Evolutionary conservation across 2,113 vertebrate species (phyloP).

Genomic region (Hipposideros armiger): DNA sequence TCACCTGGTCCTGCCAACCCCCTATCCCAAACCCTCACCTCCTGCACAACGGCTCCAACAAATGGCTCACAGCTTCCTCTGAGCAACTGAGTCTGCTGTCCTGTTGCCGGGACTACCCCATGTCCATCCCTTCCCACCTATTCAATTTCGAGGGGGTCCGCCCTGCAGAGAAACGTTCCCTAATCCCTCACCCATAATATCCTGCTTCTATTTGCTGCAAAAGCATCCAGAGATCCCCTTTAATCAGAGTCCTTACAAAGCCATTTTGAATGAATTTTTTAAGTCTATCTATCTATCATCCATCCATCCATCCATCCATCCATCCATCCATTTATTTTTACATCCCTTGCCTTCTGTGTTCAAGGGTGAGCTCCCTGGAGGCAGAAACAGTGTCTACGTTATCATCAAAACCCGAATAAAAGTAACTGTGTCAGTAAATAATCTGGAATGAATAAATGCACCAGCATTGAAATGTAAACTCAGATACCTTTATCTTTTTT

Average conservation of each 20-base stretch:
- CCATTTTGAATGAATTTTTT: background rate
- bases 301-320: background rate
- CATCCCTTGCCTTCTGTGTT: background rate
- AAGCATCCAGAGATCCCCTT: accelerated
- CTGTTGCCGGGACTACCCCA: background rate
- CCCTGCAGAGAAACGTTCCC: background rate
- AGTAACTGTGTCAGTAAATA: background rate
- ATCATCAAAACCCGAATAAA: background rate
- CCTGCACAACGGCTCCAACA: accelerated
- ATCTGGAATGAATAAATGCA: background rate
- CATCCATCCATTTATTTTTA: background rate
- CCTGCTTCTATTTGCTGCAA: background rate
- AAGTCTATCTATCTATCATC: too few species aligned
- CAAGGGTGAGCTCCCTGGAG: background rate
- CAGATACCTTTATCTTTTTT: background rate
- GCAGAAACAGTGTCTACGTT: background rate
- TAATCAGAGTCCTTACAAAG: background rate
- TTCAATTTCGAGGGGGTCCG: background rate
- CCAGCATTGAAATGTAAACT: background rate
- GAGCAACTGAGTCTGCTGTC: accelerated
- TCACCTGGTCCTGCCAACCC: background rate
- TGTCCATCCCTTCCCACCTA: background rate
- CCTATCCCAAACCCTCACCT: accelerated
- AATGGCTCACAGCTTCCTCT: background rate
- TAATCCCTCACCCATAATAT: background rate